These are phyloP conservation scores for Dasysyrphus tricinctus DNA, from an alignment of 2,888 invertebrate species.

Conservation along the genomic window DNA sequence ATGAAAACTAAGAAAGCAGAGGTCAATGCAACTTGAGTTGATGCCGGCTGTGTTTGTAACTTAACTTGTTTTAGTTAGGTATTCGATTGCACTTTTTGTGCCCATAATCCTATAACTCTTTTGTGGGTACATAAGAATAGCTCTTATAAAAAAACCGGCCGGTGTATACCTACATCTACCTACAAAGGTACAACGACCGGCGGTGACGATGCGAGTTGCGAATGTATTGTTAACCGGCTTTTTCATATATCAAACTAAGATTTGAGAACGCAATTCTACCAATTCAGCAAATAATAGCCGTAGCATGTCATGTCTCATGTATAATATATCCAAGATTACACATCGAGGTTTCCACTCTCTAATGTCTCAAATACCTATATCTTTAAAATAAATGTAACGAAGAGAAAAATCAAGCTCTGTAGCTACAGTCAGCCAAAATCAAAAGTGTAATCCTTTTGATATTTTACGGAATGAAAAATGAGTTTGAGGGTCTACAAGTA, in stretches of 20 bases:
- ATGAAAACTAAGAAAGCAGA: not conserved
- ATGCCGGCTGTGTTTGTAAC: not conserved
- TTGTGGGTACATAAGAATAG: not conserved
- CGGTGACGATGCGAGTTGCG: not conserved
- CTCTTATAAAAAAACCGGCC: conserved; percentile 1
- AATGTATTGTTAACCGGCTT: conserved; percentile 40
- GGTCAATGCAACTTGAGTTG: conserved; percentile 5
- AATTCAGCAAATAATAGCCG: conserved; percentile 37
- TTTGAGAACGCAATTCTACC: conserved; percentile 26
- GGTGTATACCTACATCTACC: not conserved
- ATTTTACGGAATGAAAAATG: not conserved
- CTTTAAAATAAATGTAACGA: not conserved
- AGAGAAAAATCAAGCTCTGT: conserved; percentile 29
- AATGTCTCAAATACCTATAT: not conserved
- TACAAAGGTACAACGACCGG: conserved; percentile 55
- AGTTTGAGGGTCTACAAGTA: no score
- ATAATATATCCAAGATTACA: not conserved
- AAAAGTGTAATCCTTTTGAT: not conserved
- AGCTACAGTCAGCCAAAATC: conserved; percentile 39
- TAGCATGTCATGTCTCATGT: no score
- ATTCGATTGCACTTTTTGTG: not conserved
- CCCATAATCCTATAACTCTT: conserved; percentile 4
- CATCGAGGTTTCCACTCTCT: not conserved
- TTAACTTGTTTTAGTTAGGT: not conserved
- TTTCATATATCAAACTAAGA: not conserved